phyloP scores from a whole-genome alignment of 2,797 vertebrate species.

The Phoebastria nigripes region DNA sequence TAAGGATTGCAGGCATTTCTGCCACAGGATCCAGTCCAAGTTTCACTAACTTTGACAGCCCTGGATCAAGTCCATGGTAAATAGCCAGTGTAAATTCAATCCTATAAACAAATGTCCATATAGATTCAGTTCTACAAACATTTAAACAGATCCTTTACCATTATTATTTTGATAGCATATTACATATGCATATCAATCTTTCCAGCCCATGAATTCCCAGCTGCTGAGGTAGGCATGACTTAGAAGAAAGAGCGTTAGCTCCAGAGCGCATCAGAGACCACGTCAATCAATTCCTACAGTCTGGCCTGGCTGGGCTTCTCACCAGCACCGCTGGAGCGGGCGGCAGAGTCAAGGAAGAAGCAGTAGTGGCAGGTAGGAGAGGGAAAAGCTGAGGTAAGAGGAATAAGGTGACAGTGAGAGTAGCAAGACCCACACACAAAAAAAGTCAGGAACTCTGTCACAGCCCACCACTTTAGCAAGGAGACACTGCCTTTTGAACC shows the following conservation, averaged over 20 bases:
- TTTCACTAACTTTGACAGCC: conserved; percentile 17
- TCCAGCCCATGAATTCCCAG: background rate
- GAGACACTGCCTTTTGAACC: background rate
- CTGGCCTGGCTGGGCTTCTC: background rate
- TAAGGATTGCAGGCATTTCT: conserved; percentile 23
- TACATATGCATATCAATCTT: background rate
- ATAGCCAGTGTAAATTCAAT: conserved; percentile 30
- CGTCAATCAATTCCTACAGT: background rate
- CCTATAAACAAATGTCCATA: conserved; percentile 17
- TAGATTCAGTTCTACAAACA: conserved; percentile 14
- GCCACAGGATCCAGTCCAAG: conserved; percentile 29
- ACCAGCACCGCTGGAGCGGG: accelerated
- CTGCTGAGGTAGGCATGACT: background rate
- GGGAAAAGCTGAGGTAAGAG: background rate
- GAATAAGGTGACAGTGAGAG: background rate
- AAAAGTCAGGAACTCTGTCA: background rate
- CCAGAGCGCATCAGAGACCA: background rate
- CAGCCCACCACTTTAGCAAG: background rate
- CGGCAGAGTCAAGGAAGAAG: background rate
- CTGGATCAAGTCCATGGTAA: conserved; percentile 52
- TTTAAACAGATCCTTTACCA: conserved; percentile 10
- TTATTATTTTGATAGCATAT: conserved; percentile 8
- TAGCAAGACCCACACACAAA: background rate
- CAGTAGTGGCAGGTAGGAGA: background rate
- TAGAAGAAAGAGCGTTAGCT: background rate